Evolutionary conservation across 2,888 invertebrate species (phyloP).

Genomic region (Acronicta aceris): DNA sequence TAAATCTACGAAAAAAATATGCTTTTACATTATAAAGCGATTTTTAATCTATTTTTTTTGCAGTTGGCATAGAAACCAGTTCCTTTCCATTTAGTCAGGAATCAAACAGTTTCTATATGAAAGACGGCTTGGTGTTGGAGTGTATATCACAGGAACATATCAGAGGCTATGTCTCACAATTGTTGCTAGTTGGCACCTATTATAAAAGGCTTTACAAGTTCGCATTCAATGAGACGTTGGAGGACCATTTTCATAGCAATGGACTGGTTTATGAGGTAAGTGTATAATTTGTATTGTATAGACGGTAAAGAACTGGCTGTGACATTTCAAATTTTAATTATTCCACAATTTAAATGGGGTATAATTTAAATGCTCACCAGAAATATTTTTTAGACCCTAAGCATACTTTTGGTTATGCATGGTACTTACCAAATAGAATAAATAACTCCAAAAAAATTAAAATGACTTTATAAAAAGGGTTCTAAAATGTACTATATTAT

Average conservation of each 20-base stretch:
- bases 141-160: slow-evolving; percentile 84
- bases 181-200: slow-evolving; percentile 81
- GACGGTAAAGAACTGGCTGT: not conserved
- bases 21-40: slow-evolving; percentile 68
- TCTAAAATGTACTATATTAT: too few species aligned
- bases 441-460: too few species aligned
- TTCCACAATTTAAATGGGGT: not conserved
- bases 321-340: not conserved
- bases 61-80: slow-evolving; percentile 90
- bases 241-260: slow-evolving; percentile 77
- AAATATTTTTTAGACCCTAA: too few species aligned
- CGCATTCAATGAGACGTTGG: slow-evolving; percentile 75
- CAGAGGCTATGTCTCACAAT: slow-evolving; percentile 72
- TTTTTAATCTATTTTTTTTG: slow-evolving; percentile 62
- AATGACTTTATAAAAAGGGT: too few species aligned
- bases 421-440: too few species aligned
- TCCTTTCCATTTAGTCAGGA: slow-evolving; percentile 84
- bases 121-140: slow-evolving; percentile 79
- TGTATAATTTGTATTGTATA: slow-evolving; percentile 4
- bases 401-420: too few species aligned
- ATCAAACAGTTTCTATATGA: slow-evolving; percentile 80
- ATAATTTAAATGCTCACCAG: too few species aligned
- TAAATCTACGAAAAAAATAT: too few species aligned
- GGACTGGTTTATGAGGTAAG: slow-evolving; percentile 85
- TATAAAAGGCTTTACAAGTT: slow-evolving; percentile 81